These are phyloP conservation scores for Luffia ferchaultella DNA, from an alignment of 2,888 invertebrate genomes.

Conservation along the genomic window DNA sequence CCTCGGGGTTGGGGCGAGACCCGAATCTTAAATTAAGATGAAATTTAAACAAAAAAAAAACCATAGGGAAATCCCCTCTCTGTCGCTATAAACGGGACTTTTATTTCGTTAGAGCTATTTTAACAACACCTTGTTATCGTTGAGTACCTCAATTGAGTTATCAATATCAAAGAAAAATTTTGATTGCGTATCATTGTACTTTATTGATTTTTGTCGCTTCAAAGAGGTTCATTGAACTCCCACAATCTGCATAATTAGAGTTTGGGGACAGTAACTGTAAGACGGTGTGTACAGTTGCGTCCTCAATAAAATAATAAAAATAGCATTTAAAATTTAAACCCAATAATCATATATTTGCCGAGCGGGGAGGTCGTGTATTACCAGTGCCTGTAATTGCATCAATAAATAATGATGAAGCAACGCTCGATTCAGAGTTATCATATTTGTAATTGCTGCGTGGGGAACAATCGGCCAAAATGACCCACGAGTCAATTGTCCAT, in stretches of 20 bases:
- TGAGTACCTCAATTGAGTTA: neutral
- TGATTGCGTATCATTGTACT: neutral
- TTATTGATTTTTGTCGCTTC: neutral
- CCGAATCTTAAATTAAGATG: neutral
- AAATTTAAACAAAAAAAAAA: neutral
- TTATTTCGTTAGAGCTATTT: neutral
- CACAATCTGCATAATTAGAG: neutral
- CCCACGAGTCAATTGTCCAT: too few relatives aligned
- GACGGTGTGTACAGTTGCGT: neutral
- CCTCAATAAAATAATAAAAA: too few relatives aligned
- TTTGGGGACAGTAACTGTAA: neutral
- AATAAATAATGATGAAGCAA: too few relatives aligned
- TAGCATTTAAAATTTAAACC: too few relatives aligned
- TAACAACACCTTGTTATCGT: neutral
- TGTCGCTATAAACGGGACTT: neutral
- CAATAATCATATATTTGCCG: too few relatives aligned
- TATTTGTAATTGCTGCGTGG: too few relatives aligned
- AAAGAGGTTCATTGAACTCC: neutral
- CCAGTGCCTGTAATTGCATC: too few relatives aligned
- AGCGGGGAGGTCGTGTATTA: too few relatives aligned
- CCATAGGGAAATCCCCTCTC: neutral
- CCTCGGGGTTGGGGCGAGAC: neutral
- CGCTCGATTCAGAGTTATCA: too few relatives aligned
- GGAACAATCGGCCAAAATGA: too few relatives aligned
- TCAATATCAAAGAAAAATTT: neutral